phyloP scores from a whole-genome alignment of 2,797 vertebrate genomes.

The Anguilla megastoma region DNA sequence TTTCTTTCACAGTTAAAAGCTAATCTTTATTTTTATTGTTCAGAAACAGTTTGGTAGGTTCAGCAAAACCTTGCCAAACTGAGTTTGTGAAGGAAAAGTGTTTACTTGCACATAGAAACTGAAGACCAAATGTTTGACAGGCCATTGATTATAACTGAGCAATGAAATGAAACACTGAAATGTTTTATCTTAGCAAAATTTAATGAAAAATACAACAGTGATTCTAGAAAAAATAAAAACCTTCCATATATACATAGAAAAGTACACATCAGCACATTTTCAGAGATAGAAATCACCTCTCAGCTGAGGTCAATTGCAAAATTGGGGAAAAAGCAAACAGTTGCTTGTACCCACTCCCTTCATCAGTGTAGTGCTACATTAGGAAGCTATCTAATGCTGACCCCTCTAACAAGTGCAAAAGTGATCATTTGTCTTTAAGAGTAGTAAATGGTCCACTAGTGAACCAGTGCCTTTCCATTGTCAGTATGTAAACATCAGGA shows the following conservation, averaged over 20 bases:
- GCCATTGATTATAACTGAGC: neutral
- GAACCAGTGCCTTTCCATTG: neutral
- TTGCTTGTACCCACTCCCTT: neutral
- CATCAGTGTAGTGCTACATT: neutral
- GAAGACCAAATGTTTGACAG: neutral
- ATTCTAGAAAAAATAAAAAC: slow-evolving; percentile 29
- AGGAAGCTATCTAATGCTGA: slow-evolving; percentile 11
- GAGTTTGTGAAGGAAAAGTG: neutral
- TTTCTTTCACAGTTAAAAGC: neutral
- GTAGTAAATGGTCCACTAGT: slow-evolving; percentile 21
- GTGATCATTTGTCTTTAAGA: neutral
- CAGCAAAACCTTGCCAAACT: neutral
- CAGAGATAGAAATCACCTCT: neutral
- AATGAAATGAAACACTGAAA: neutral
- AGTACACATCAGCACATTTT: slow-evolving; percentile 9
- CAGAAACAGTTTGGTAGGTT: too few relatives aligned
- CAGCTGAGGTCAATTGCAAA: neutral
- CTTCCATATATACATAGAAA: slow-evolving; percentile 36
- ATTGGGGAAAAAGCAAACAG: neutral
- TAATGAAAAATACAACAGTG: slow-evolving; percentile 49
- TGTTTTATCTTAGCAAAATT: slow-evolving; percentile 43
- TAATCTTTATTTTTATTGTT: neutral
- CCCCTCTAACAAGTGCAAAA: slow-evolving; percentile 5
- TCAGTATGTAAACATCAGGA: slow-evolving; percentile 2
- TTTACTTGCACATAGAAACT: neutral